Evolutionary conservation across 2,797 vertebrate genomes (phyloP), one percentile per base, ranked within the genome.

Genomic region (Melanotaenia boesemani): DNA sequence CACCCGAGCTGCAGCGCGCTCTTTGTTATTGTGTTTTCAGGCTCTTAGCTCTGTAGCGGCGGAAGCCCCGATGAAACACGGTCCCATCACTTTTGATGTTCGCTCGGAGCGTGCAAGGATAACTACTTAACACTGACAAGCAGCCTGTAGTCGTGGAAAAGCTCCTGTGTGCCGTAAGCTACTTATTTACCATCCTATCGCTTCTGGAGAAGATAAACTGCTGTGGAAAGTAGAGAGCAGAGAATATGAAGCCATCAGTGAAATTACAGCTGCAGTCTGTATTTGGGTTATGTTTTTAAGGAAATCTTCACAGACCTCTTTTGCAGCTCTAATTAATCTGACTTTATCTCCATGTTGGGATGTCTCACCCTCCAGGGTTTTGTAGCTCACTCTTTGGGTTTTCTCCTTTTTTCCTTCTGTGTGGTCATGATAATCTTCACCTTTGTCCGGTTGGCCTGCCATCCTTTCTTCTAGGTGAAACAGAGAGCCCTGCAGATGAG

Each of bases 101-200:
- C 64, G 83, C 86, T 84, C 2, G 61, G 37, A 72, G 83, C 55
- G 12, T 83, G 90, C 80, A 72, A 66, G 84, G 78, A 91, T 86
- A 85, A 81, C 86, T 87, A 72, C 91, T 93, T 91, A 88, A 84
- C 85, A 85, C 84, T 89, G 89, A 92, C 90, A 91, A 87, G 86
- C 81, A 83, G 81, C 84, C 80, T 74, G 68, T 88, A 87, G 91
- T 89, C 82, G 28, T 59, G 79, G 78, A 64, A 81, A 80, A 77
- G 88, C 88, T 87, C 75, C 81, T 75, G 85, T 75, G 78, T 84
- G 86, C 84, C 41, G 65, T 92, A 92, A 94, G 92, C 88, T 81
- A 89, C 91, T 93, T 92, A 92, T 91, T 93, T 85, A 91, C 80
- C 76, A 61, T 82, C 77, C 76, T 76, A 78, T 90, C 75, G n/a